Base-by-base conservation (phyloP, 2,888 invertebrate genomes). In the Trachelus tabidus region DNA sequence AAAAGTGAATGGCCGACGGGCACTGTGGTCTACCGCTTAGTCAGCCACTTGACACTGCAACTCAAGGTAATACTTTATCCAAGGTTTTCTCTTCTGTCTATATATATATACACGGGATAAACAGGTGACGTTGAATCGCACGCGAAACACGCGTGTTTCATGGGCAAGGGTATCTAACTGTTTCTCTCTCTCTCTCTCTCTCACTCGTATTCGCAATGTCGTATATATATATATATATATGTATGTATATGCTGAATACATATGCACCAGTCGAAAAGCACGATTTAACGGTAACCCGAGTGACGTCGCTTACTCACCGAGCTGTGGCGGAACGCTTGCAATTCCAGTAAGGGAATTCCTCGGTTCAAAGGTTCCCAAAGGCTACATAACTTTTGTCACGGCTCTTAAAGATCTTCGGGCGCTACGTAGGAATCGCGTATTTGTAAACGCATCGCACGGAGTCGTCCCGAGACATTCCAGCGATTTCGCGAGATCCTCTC, bases 1-100 rank as follows among this genome's bases (percentile, higher is more conserved):
- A 81, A 81, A 82, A 87, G 85, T 83, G 85, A 84, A 86, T 83
- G 87, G 82, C 85, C 86, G 84, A 84, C 83, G 83, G 82, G 81
- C 79, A 81, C 23, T 56, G 82, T 83, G 84, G 82, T 83, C 83
- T 84, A 84, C 76, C 79, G 87, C 88, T 87, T 88, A 87, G 85
- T 88, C 88, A 88, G 88, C 88, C 81, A 83, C 86, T 87, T 83
- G 85, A 84, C 79, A 76, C 85, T 83, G 83, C 86, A 86, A 81
- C 85, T 88, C 87, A 86, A 84, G 84, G 85, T 87, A 86, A 88
- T 87, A 85, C 83, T 81, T 82, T 73, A 80, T 80, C 35, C 30
- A 34, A 31, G 71, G 71, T 31, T 34, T 30, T 56, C 56, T 56
- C 23, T 23, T 0, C 34, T 34, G 34, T 37, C 4, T 37, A 3